phyloP scores from a whole-genome alignment of 2,888 invertebrate genomes.

The Melanostoma scalare region DNA sequence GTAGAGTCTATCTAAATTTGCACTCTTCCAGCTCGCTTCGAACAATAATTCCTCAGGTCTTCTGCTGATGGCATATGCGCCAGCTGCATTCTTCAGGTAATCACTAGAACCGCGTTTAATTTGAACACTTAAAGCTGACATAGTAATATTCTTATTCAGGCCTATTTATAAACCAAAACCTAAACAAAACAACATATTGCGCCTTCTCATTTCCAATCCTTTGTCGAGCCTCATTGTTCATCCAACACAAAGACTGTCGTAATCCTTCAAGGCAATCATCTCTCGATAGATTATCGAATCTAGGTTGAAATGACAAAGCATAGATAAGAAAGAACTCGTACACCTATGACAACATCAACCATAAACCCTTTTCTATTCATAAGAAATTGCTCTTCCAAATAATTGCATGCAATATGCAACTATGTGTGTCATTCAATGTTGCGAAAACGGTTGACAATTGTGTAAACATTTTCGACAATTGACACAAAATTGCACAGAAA shows the following conservation, averaged over 20 bases:
- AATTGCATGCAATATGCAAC: conserved; percentile 54
- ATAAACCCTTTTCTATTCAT: conserved; percentile 6
- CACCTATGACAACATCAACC: background rate
- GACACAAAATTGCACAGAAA: conserved; percentile 37
- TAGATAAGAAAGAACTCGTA: conserved; percentile 43
- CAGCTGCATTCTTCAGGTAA: too few relatives aligned
- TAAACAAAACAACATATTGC: conserved; percentile 24
- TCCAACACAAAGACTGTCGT: conserved; percentile 50
- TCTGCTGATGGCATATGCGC: too few relatives aligned
- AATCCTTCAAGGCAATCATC: conserved; percentile 50
- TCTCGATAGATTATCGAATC: conserved; percentile 48
- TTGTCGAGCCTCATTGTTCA: background rate
- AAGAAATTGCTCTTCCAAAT: conserved; percentile 3
- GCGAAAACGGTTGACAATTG: conserved; percentile 36
- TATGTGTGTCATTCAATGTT: conserved; percentile 5
- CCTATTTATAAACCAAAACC: too few relatives aligned
- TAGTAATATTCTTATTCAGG: too few relatives aligned
- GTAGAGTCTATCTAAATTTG: too few relatives aligned
- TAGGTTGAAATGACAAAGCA: conserved; percentile 55
- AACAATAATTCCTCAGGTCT: too few relatives aligned
- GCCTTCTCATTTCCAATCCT: conserved; percentile 33
- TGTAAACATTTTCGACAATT: conserved; percentile 55
- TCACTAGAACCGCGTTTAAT: too few relatives aligned
- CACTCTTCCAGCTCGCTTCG: too few relatives aligned
- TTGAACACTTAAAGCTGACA: too few relatives aligned